Percentiles rank a stretch among this genome's conserved stretches.
These are phyloP conservation scores for Atta texana DNA, from an alignment of 1,140 invertebrate genomes.

Conservation along the genomic window DNA sequence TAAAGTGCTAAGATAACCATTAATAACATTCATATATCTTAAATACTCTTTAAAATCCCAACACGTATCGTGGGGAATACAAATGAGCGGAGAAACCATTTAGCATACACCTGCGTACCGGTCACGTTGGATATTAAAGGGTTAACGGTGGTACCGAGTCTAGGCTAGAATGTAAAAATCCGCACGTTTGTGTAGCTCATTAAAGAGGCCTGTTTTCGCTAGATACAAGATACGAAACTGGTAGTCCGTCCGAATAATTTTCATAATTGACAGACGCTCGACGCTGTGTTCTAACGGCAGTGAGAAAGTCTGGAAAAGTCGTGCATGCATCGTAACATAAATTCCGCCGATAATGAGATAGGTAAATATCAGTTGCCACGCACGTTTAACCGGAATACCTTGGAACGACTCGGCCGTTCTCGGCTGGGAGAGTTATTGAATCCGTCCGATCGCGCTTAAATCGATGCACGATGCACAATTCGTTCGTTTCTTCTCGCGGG, in stretches of 20 bases:
- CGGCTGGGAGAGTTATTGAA: constrained; percentile 73
- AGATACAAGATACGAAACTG: constrained; percentile 66
- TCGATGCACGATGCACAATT: constrained; percentile 60
- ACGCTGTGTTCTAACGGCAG: constrained; percentile 51
- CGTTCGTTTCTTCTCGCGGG: constrained; percentile 1
- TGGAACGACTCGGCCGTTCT: constrained; percentile 59
- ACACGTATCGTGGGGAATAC: constrained; percentile 5
- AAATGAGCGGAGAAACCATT: constrained; percentile 19
- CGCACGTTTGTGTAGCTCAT: constrained; percentile 7
- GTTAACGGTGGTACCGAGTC: constrained; percentile 31
- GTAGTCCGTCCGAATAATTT: constrained; percentile 66
- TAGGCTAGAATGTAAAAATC: constrained; percentile 34
- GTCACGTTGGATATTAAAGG: constrained; percentile 46
- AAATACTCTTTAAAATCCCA: constrained; percentile 13
- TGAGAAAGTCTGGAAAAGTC: constrained; percentile 66
- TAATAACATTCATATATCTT: constrained; percentile 20
- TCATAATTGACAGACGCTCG: constrained; percentile 77
- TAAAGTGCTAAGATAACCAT: constrained; percentile 2
- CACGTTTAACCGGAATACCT: constrained; percentile 75
- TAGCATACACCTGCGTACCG: constrained; percentile 17
- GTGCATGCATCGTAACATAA: constrained; percentile 74
- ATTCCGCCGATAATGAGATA: constrained; percentile 79
- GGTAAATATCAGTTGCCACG: constrained; percentile 79
- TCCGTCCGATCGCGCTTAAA: constrained; percentile 67
- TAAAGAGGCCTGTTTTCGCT: constrained; percentile 57